A percentile compares a stretch with the other conserved stretches of the same genome.
Conservation (phyloP, 2,888 invertebrate species). For the Synanthedon tipuliformis region DNA sequence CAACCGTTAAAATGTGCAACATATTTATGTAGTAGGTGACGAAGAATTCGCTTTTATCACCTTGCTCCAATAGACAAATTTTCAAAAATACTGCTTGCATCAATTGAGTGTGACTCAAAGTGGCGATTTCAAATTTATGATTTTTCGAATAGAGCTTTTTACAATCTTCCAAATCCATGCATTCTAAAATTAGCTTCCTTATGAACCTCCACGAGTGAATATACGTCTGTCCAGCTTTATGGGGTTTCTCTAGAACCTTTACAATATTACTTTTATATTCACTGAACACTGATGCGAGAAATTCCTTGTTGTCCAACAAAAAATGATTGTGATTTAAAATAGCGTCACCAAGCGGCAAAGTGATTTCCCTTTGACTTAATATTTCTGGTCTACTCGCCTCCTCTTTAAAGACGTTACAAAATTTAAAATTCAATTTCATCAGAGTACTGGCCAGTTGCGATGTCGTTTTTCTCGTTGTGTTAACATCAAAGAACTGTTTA, state of each 20-base stretch:
- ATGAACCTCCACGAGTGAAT: conserved; percentile 71
- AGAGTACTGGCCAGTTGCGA: conserved; percentile 70
- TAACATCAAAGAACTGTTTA: conserved; percentile 57
- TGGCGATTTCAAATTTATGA: conserved; percentile 73
- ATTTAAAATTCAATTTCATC: conserved; percentile 62
- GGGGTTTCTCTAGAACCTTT: conserved; percentile 76
- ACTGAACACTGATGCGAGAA: conserved; percentile 63
- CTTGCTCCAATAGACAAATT: conserved; percentile 36
- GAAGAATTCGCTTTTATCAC: conserved; percentile 43
- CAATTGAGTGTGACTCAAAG: conserved; percentile 69
- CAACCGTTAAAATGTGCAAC: conserved; percentile 61
- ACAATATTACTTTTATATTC: conserved; percentile 73
- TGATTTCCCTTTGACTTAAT: conserved; percentile 71
- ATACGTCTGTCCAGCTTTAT: conserved; percentile 76
- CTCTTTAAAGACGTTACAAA: conserved; percentile 55
- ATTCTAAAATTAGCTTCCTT: conserved; percentile 68
- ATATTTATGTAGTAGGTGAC: conserved; percentile 67
- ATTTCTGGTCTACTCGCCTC: conserved; percentile 51
- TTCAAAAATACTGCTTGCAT: conserved; percentile 68
- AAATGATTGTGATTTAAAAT: conserved; percentile 46
- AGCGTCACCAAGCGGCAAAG: conserved; percentile 72
- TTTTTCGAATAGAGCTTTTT: conserved; percentile 67
- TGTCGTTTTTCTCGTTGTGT: conserved; percentile 68
- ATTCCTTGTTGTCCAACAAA: conserved; percentile 48
- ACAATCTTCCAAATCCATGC: conserved; percentile 70